Base-by-base conservation (phyloP, 2,888 invertebrate genomes). In the Acanthopleura granulata region DNA sequence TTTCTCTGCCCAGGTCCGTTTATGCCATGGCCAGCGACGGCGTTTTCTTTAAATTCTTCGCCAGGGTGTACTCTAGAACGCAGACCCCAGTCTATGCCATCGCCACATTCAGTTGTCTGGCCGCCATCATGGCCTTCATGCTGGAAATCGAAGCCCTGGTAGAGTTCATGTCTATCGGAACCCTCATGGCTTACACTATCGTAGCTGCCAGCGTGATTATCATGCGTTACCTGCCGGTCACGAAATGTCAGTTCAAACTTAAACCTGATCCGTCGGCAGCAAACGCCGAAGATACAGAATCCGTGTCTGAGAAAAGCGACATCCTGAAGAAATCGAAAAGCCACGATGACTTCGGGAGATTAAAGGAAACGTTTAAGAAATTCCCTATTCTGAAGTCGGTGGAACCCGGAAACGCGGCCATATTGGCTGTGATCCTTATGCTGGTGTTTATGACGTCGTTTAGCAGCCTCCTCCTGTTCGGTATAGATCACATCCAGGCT, bases 151-250 rank as follows among this genome's bases (percentile, higher is more conserved):
- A 95, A 83, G 96, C 96, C 82, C 92, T 97, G 62, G 96, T 97
- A 0, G 97, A 97, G 88, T 97, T 97, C 88, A 96, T 97, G 96
- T 97, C 97, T 0, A 97, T 97, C 0, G 97, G 97, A 87, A 96
- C 96, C 0, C 95, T 97, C 79, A 96, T 97, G 11, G 96, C 96
- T 0, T 97, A 97, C 89, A 96, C 96, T 0, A 96, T 97, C 79
- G 97, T 97, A 3, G 96, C 96, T 80, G 96, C 96, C 18, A 95
- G 95, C 78, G 95, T 97, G 11, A 95, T 97, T 74, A 94, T 97
- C 72, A 91, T 97, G 74, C 93, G 97, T 71, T 97, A 97, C 87
- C 92, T 94, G 70, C 88, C 89, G 0, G 87, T 86, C 14, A 80
- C 81, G 70, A 84, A 86, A 75, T 88, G 88, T 72, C 89, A 89